These are phyloP conservation scores for Carterocephalus palaemon DNA, from an alignment of 2,888 invertebrate genomes.

Conservation along the genomic window DNA sequence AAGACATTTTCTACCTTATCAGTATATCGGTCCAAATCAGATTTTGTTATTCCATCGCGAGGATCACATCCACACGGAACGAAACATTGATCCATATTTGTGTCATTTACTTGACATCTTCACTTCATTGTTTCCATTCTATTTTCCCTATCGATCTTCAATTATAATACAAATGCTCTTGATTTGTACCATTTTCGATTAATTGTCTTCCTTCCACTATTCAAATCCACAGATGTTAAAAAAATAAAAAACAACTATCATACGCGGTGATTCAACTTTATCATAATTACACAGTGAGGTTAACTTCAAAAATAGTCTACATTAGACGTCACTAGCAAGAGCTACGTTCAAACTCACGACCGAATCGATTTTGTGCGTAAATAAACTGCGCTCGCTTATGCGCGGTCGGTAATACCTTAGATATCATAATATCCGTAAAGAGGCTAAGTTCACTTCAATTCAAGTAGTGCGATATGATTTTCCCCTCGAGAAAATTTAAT, in stretches of 20 bases:
- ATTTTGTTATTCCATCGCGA: constrained; percentile 62
- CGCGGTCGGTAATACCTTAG: no score
- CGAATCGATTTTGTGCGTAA: constrained; percentile 49
- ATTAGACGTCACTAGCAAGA: constrained; percentile 41
- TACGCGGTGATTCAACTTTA: constrained; percentile 49
- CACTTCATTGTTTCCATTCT: constrained; percentile 39
- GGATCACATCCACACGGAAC: constrained; percentile 69
- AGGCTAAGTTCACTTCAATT: constrained; percentile 6
- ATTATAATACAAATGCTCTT: constrained; percentile 10
- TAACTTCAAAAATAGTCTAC: constrained; percentile 63
- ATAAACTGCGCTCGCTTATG: constrained; percentile 49
- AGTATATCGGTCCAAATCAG: constrained; percentile 72
- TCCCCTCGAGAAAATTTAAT: constrained; percentile 7
- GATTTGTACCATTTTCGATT: constrained; percentile 6
- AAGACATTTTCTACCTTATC: constrained; percentile 75
- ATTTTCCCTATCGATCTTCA: constrained; percentile 55
- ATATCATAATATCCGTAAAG: neutral
- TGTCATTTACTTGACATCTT: constrained; percentile 47
- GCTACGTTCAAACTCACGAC: constrained; percentile 27
- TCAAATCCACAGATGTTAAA: constrained; percentile 13
- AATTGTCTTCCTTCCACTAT: neutral
- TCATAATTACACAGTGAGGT: constrained; percentile 56
- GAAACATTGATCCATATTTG: constrained; percentile 72
- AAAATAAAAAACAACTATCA: constrained; percentile 5
- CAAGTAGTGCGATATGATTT: neutral